Percentiles rank a stretch among this genome's conserved stretches.
Conservation (phyloP, 2,888 invertebrate genomes). For the Drosophila rubida region DNA sequence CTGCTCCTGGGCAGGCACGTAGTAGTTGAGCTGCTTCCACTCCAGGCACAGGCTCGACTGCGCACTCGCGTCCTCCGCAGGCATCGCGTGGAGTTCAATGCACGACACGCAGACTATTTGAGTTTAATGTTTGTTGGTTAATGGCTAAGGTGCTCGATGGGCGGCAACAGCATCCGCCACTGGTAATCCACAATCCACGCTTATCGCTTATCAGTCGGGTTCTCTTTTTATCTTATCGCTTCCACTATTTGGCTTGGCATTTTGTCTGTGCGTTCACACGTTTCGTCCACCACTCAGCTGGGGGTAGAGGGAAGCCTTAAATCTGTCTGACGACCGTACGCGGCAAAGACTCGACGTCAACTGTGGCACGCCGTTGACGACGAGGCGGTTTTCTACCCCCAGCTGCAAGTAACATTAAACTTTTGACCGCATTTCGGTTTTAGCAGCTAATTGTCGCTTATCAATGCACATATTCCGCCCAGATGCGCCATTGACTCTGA, state of each 20-base stretch:
- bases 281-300: conserved; percentile 16
- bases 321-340: conserved; percentile 59
- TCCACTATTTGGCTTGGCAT: conserved; percentile 28
- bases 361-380: conserved; percentile 48
- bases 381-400: conserved; percentile 63
- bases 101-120: conserved; percentile 22
- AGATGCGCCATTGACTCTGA: conserved; percentile 32
- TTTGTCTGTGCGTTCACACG: conserved; percentile 19
- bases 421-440: conserved; percentile 66
- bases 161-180: conserved; percentile 22
- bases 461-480: conserved; percentile 44
- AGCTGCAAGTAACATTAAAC: conserved; percentile 63
- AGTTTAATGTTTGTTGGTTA: background rate
- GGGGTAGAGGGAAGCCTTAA: conserved; percentile 51
- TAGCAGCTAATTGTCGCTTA: conserved; percentile 60
- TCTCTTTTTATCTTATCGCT: conserved; percentile 51
- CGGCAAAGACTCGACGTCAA: conserved; percentile 49
- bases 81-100: conserved; percentile 52
- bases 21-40: conserved; percentile 83
- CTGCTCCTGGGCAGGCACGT: conserved; percentile 82
- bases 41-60: conserved; percentile 78
- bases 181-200: conserved; percentile 20
- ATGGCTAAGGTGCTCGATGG: background rate
- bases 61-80: conserved; percentile 12
- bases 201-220: conserved; percentile 37